Base-by-base conservation (phyloP, 1,140 invertebrate genomes). In the Lasioglossum albipes region DNA sequence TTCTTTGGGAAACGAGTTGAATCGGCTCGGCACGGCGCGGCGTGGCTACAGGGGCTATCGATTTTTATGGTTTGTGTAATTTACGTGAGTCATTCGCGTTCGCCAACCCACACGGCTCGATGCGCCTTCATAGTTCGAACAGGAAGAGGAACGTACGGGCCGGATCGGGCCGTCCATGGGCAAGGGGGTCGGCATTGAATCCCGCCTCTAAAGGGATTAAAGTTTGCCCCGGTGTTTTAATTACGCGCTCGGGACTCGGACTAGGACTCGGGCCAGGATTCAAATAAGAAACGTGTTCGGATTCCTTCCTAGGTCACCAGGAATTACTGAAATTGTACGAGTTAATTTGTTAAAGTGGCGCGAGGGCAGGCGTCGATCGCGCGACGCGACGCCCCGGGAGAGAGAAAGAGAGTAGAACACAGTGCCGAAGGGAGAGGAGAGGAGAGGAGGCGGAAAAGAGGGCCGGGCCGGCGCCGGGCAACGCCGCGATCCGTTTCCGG, bases 1-100 rank as follows among this genome's bases (percentile, higher is more conserved):
- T 64, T 42, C 52, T 71, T 57, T 74, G 71, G 74, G 74, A 79
- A 79, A 66, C 77, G 41, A 74, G 62, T 71, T 42, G 61, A 79
- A 79, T 79, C 70, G n/a, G 74, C 71, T 49, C 62, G 22, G 13
- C 16, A 16, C 13, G 52, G 52, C 52, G 52, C 52, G 18, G 52
- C 16, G 49, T 2, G 16, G 49, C 16, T 36, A 36, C 36, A 3
- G 52, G 52, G 52, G 52, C 18, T 74, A 79, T 79, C 77, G 77
- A 79, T 79, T 79, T 66, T 74, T 79, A 79, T 61, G 71, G 77
- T 74, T 79, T 74, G 77, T 74, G 77, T 79, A 79, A 79, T 79
- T 79, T 79, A 79, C 77, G 70, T 79, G 77, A 79, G 70, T 79
- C 77, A 79, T 57, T 74, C 52, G 18, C 62, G 75, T 45, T 45